Evolutionary conservation across 2,888 invertebrate species (phyloP).

Genomic region (Megamerina dolium): DNA sequence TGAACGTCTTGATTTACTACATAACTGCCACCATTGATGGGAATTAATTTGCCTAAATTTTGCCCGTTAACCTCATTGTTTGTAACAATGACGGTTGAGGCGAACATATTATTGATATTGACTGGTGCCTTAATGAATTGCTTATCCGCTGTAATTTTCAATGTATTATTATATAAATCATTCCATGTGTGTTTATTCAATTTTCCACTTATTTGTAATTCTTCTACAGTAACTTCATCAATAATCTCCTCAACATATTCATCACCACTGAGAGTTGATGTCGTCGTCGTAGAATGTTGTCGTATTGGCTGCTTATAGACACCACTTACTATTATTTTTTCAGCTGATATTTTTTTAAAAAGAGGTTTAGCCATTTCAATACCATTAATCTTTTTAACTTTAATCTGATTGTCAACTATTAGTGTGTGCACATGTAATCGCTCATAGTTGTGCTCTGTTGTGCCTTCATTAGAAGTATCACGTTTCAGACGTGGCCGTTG

Average conservation of each 20-base stretch:
- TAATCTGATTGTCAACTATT: constrained; percentile 29
- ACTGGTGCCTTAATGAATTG: constrained; percentile 48
- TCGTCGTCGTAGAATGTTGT: constrained; percentile 10
- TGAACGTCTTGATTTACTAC: constrained; percentile 49
- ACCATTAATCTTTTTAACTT: constrained; percentile 33
- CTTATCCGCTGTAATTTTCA: constrained; percentile 49
- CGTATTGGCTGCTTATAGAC: constrained; percentile 14
- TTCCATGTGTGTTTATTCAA: constrained; percentile 52
- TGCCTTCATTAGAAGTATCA: too few species aligned
- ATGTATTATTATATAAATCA: constrained; percentile 48
- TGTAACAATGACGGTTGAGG: constrained; percentile 34
- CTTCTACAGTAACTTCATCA: constrained; percentile 32
- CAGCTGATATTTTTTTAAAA: constrained; percentile 32
- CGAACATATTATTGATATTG: constrained; percentile 33
- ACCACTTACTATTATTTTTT: constrained; percentile 28
- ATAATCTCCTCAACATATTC: constrained; percentile 3
- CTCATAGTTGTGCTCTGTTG: not conserved
- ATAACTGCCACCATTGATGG: constrained; percentile 42
- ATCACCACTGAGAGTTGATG: constrained; percentile 3
- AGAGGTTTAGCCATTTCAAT: constrained; percentile 26
- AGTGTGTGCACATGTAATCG: constrained; percentile 29
- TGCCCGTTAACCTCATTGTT: constrained; percentile 31
- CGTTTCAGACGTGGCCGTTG: not conserved
- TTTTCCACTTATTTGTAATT: constrained; percentile 48
- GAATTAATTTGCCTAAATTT: constrained; percentile 40